phyloP scores from a whole-genome alignment of 2,888 invertebrate species.

The Athalia circularis region DNA sequence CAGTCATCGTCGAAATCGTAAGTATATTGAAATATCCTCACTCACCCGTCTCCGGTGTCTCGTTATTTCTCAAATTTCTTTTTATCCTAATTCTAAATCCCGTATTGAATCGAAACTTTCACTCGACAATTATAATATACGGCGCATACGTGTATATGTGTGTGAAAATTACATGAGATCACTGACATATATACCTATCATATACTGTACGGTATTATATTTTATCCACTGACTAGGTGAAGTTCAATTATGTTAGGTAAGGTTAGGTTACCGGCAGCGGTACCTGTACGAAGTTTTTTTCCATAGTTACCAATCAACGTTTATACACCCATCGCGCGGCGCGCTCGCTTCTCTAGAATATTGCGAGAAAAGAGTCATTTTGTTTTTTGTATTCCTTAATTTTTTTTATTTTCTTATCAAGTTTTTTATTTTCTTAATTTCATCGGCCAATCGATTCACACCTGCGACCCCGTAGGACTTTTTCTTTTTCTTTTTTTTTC shows the following conservation, averaged over 20 bases:
- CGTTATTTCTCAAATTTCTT: background rate
- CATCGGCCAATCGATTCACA: too few species aligned
- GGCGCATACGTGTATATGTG: background rate
- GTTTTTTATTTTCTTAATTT: background rate
- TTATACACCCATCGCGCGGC: background rate
- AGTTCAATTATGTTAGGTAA: constrained; percentile 42
- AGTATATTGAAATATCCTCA: background rate
- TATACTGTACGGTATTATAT: too few species aligned
- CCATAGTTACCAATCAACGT: constrained; percentile 10
- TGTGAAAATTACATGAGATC: background rate
- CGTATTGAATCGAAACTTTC: background rate
- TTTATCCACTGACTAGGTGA: constrained; percentile 28
- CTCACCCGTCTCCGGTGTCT: background rate
- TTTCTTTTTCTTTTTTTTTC: background rate
- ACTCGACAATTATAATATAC: background rate
- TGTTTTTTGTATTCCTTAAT: background rate
- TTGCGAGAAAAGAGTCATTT: background rate
- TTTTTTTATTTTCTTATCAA: background rate
- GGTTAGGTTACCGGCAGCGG: constrained; percentile 11
- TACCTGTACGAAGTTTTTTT: constrained; percentile 21
- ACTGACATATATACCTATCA: constrained; percentile 3
- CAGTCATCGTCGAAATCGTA: too few species aligned
- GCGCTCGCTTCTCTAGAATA: background rate
- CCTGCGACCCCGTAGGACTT: background rate
- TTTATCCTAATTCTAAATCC: background rate